Base-by-base conservation (phyloP, 2,113 vertebrate species). In the Amphiprion ocellaris region DNA sequence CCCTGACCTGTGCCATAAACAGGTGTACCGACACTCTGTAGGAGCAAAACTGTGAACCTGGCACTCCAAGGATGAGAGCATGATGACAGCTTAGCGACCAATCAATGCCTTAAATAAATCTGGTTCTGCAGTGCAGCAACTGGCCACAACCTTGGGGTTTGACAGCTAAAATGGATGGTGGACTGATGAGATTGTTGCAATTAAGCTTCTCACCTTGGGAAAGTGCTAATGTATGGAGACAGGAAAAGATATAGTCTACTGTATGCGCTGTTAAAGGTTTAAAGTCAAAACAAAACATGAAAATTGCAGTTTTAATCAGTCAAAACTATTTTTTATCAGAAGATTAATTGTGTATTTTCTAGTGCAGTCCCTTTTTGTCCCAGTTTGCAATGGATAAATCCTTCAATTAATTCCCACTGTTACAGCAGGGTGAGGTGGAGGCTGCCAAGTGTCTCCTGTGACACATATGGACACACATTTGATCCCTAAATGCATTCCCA, bases 1-100 rank as follows among this genome's bases (percentile, higher is more conserved):
- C 82, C 41, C 54, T 91, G 85, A 92, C 89, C 90, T 84, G 26
- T 16, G 63, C 71, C 61, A 63, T 91, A 91, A 92, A 87, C 89
- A 86, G 77, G 64, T 69, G 68, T 41, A 73, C 79, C 71, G 74
- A 67, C 73, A 72, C 59, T 37, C 69, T 52, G 44, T 39, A 62
- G 67, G 69, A 74, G 73, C 47, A 33, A 75, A 63, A 79, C 86
- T 79, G 83, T 87, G 86, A 84, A 90, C 80, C 69, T 14, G 59
- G 44, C 46, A 39, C 67, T 70, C 39, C 67, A 83, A 84, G 83
- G 33, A 62, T 70, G 58, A 77, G 62, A 9, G 37, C 60, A 63
- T 39, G 69, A 84, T 67, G 68, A 84, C 80, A 88, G 79, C 73
- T 89, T 67, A 80, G 73, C 39, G n/a, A 74, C 50, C 74, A 69